Percentiles rank a stretch among this genome's conserved stretches.
phyloP scores from a whole-genome alignment of 2,113 vertebrate species.

The Bucco capensis region DNA sequence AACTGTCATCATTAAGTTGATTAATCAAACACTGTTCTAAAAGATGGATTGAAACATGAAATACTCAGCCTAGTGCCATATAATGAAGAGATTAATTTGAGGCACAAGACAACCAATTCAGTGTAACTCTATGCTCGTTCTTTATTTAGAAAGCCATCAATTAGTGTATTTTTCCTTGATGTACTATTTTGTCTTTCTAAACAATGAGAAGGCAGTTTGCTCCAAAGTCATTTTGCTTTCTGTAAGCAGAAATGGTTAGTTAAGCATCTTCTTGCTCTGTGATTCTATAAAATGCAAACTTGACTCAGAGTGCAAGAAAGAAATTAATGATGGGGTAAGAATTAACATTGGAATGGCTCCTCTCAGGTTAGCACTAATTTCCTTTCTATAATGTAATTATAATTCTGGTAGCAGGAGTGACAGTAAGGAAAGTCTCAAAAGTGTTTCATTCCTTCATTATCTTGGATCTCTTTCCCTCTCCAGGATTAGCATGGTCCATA shows the following conservation, averaged over 20 bases:
- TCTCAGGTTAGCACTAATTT: slow-evolving; percentile 63
- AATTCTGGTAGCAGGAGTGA: slow-evolving; percentile 57
- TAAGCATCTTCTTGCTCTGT: slow-evolving; percentile 53
- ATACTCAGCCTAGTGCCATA: slow-evolving; percentile 73
- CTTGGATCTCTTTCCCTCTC: neutral
- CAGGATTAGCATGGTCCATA: slow-evolving; percentile 40
- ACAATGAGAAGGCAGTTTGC: slow-evolving; percentile 62
- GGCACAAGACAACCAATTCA: slow-evolving; percentile 80
- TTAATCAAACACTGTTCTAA: slow-evolving; percentile 76
- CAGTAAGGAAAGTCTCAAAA: slow-evolving; percentile 47
- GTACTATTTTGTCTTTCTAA: slow-evolving; percentile 72
- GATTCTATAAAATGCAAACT: slow-evolving; percentile 61
- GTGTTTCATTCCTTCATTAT: slow-evolving; percentile 57
- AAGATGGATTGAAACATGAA: slow-evolving; percentile 77
- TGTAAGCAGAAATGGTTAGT: slow-evolving; percentile 68
- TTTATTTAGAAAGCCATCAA: slow-evolving; percentile 80
- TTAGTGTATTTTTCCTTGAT: slow-evolving; percentile 75
- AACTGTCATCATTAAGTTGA: slow-evolving; percentile 77
- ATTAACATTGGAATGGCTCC: slow-evolving; percentile 44
- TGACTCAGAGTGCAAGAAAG: slow-evolving; percentile 44
- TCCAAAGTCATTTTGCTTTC: slow-evolving; percentile 73
- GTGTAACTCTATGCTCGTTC: slow-evolving; percentile 66
- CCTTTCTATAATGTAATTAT: slow-evolving; percentile 51
- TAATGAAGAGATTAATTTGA: slow-evolving; percentile 85
- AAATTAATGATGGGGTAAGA: slow-evolving; percentile 67